These are phyloP conservation scores for Miniopterus natalensis DNA, from an alignment of 2,113 vertebrate genomes.

Conservation along the genomic window DNA sequence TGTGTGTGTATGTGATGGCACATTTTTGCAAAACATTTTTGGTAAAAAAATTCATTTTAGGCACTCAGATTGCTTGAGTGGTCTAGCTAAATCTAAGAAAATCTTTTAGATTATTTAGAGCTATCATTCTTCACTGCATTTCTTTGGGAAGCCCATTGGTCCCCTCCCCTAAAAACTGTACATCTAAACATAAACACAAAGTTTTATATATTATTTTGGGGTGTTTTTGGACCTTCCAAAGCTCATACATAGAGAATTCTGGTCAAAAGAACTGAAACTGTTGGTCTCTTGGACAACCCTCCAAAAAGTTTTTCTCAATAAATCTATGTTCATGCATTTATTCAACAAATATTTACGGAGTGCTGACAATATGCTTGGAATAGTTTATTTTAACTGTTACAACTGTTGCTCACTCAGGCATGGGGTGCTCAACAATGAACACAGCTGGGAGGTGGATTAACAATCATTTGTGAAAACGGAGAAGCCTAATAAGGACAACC, in stretches of 20 bases:
- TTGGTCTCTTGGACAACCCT: neutral
- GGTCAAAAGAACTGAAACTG: neutral
- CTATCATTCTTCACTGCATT: neutral
- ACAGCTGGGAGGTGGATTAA: neutral
- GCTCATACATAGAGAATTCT: neutral
- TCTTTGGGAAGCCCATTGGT: neutral
- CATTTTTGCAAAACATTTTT: conserved; percentile 31
- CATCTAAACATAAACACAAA: neutral
- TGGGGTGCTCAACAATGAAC: neutral
- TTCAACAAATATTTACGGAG: conserved; percentile 6
- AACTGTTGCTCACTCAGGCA: neutral
- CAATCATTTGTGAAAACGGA: neutral
- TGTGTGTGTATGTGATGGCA: neutral
- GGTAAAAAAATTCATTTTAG: conserved; percentile 31
- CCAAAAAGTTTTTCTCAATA: conserved; percentile 46
- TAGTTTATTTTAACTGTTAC: neutral
- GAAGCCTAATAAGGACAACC: neutral
- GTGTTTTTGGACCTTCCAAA: neutral
- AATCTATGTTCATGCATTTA: conserved; percentile 23
- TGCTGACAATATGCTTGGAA: neutral
- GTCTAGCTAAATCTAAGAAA: conserved; percentile 28
- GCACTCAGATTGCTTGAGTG: neutral
- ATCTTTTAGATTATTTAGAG: conserved; percentile 28
- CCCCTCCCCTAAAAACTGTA: conserved; percentile 2
- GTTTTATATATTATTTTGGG: conserved; percentile 21